Evolutionary conservation across 2,888 invertebrate species (phyloP), one percentile per base, ranked within the genome.

Genomic region (Caenorhabditis macrosperma): DNA sequence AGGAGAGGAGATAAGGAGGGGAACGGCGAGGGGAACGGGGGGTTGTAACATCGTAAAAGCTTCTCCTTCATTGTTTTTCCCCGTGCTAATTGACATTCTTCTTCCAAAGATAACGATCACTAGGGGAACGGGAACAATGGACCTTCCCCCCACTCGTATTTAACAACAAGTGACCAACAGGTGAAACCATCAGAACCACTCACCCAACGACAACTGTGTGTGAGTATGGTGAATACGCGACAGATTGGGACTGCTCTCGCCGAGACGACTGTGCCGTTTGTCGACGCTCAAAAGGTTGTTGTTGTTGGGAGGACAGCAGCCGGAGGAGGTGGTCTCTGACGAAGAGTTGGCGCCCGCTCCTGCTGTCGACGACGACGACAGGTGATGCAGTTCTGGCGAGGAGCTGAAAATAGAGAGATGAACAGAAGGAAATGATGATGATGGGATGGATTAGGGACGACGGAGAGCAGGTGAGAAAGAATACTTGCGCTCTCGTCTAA

Each of bases 211-310:
- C 38, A 80, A 52, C 50, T 81, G 80, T 46, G 84, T 84, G 50
- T 80, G 69, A 38, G 82, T 84, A 35, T 81, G 77, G 55, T 84
- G 82, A 61, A 84, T 64, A n/a, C 82, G 64, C 30, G 77, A 74
- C 50, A 84, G 66, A 41, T 84, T 84, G 57, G 84, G 84, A 72
- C 84, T 84, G 66, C 82, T 82, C 63, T 84, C 84, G 24, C 84
- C 84, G 71, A 84, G 79, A 20, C 82, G 68, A 60, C 82, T 82
- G 57, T 78, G 44, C 3, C 80, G 66, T 57, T 78, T 72, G 48
- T 82, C 80, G 28, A 82, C 64, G 38, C 60, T 60, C 22, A 79
- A 46, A 38, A 78, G 66, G 20, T 54, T 50, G 41, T n/a, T n/a
- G n/a, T n/a, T n/a, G n/a, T n/a, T n/a, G 69, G 28, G 33, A 6